Evolutionary conservation across 2,888 invertebrate genomes (phyloP).

Genomic region (Drosophila histrio): DNA sequence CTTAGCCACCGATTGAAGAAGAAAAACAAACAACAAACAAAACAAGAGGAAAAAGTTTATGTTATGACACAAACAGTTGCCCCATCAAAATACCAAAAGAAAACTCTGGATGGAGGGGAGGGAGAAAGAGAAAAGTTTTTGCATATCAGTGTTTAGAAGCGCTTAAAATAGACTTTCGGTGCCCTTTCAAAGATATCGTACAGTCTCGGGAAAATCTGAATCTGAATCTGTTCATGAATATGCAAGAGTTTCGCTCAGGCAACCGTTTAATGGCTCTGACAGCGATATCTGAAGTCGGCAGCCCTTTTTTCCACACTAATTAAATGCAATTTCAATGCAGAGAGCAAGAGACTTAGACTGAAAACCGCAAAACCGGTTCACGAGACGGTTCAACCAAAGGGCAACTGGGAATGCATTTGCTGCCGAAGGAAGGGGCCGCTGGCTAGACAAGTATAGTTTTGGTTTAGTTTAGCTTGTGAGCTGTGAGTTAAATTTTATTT

Average conservation of each 20-base stretch:
- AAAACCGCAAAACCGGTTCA: constrained; percentile 60
- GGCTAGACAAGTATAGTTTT: constrained; percentile 47
- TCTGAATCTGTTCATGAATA: constrained; percentile 55
- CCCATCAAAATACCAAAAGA: constrained; percentile 31
- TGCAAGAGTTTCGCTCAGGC: constrained; percentile 39
- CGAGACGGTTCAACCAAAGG: constrained; percentile 46
- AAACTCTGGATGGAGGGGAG: neutral
- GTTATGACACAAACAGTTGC: constrained; percentile 61
- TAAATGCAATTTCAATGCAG: constrained; percentile 67
- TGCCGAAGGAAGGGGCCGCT: constrained; percentile 23
- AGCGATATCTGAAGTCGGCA: constrained; percentile 41
- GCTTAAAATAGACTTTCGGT: constrained; percentile 46
- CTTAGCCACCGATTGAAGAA: constrained; percentile 24
- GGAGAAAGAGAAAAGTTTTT: constrained; percentile 37
- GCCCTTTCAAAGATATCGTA: constrained; percentile 54
- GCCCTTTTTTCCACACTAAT: constrained; percentile 48
- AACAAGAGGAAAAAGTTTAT: constrained; percentile 28
- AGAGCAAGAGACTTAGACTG: neutral
- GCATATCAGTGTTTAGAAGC: constrained; percentile 56
- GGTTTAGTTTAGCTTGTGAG: neutral
- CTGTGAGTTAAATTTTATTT: constrained; percentile 11
- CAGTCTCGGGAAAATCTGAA: constrained; percentile 8
- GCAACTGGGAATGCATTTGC: constrained; percentile 32
- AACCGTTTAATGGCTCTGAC: constrained; percentile 50
- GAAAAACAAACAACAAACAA: constrained; percentile 12